phyloP scores from a whole-genome alignment of 2,113 vertebrate genomes.

The Euleptes europaea region DNA sequence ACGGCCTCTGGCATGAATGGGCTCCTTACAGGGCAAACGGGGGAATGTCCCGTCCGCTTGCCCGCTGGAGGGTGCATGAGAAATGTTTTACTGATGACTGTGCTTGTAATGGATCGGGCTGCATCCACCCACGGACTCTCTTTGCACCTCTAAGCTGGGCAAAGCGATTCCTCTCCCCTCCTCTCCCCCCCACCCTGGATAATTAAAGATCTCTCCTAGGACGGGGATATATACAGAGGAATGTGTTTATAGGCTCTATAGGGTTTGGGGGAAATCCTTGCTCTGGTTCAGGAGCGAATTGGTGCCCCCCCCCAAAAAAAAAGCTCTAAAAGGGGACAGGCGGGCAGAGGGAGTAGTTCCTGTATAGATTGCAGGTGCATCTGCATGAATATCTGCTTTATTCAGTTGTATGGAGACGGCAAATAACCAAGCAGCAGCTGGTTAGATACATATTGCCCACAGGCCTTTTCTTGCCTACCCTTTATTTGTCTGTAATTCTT shows the following conservation, averaged over 20 bases:
- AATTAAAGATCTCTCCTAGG: constrained; percentile 74
- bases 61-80: constrained; percentile 84
- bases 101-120: constrained; percentile 71
- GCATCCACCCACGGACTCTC: constrained; percentile 75
- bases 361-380: not conserved
- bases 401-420: no score
- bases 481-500: not conserved
- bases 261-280: constrained; percentile 21
- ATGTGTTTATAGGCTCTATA: constrained; percentile 61
- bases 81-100: constrained; percentile 90
- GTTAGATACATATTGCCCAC: not conserved
- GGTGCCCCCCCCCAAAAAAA: no score
- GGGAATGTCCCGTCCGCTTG: constrained; percentile 86
- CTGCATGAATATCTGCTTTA: not conserved
- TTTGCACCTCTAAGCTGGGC: constrained; percentile 65
- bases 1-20: constrained; percentile 72
- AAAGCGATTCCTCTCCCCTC: constrained; percentile 68
- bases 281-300: constrained; percentile 11
- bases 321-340: not conserved
- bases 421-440: not conserved
- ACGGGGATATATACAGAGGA: constrained; percentile 62
- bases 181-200: constrained; percentile 12
- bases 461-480: not conserved
- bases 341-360: not conserved
- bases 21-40: constrained; percentile 80